phyloP scores from a whole-genome alignment of 2,888 invertebrate genomes.

The Caenorhabditis wallacei region DNA sequence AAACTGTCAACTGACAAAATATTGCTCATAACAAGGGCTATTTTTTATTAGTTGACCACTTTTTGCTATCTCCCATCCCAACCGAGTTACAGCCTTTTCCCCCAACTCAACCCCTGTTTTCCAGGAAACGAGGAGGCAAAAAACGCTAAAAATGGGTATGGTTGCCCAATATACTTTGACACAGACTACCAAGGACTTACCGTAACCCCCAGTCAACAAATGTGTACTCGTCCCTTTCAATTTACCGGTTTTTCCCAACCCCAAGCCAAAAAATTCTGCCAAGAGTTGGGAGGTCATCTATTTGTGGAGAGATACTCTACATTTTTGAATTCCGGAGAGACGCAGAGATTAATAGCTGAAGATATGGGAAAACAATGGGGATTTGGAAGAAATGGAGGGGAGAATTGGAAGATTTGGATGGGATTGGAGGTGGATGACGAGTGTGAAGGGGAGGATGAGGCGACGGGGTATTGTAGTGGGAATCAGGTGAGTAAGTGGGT shows the following conservation, averaged over 20 bases:
- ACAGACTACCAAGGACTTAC: background rate
- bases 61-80: no score
- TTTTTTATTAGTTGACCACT: no score
- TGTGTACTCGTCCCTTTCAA: conserved; percentile 5
- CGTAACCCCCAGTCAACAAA: background rate
- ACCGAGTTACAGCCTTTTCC: no score
- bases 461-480: background rate
- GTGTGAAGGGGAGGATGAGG: background rate
- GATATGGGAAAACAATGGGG: conserved; percentile 1
- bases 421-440: background rate
- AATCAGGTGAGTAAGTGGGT: background rate
- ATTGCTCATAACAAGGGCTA: no score
- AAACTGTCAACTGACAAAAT: no score
- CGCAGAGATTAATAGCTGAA: conserved; percentile 1
- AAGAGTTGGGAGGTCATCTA: background rate
- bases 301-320: background rate
- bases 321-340: conserved; percentile 1
- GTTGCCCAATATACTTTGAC: conserved; percentile 3
- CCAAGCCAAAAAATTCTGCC: background rate
- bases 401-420: conserved; percentile 1
- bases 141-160: background rate
- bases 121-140: conserved; percentile 9
- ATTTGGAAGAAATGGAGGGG: background rate
- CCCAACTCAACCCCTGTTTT: background rate
- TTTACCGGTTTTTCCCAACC: background rate